phyloP scores from a whole-genome alignment of 2,113 vertebrate species.

The Tetraodon nigroviridis region DNA sequence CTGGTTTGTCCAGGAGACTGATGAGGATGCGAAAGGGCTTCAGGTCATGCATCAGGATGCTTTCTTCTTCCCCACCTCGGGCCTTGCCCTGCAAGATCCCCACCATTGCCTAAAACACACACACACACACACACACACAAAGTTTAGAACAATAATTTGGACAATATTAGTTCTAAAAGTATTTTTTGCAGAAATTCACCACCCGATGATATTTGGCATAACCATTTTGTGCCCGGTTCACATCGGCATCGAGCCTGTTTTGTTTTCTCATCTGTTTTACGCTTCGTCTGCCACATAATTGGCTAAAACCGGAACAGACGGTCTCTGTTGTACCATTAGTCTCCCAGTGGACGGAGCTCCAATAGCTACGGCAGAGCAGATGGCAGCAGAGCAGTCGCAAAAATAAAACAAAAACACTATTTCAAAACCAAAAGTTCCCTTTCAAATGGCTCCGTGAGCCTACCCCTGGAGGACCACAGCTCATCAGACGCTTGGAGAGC shows the following conservation, averaged over 20 bases:
- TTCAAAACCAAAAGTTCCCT: constrained; percentile 40
- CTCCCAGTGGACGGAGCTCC: constrained; percentile 50
- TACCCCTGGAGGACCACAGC: constrained; percentile 45
- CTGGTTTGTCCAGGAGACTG: constrained; percentile 96
- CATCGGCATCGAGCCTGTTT: constrained; percentile 9
- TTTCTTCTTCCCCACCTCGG: constrained; percentile 86
- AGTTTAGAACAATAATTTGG: constrained; percentile 2
- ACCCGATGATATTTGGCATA: constrained; percentile 10
- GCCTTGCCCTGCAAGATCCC: constrained; percentile 94
- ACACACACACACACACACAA: background rate
- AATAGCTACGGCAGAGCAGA: constrained; percentile 59
- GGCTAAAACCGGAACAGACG: constrained; percentile 43
- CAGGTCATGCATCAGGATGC: constrained; percentile 89
- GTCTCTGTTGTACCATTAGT: constrained; percentile 52
- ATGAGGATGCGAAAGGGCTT: constrained; percentile 99
- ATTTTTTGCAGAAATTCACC: too few species aligned
- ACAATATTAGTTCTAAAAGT: too few species aligned
- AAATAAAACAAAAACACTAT: constrained; percentile 28
- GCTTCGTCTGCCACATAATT: constrained; percentile 56
- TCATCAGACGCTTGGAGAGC: constrained; percentile 35
- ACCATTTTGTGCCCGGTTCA: background rate
- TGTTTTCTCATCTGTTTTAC: constrained; percentile 41
- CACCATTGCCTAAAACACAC: constrained; percentile 86
- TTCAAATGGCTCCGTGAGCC: constrained; percentile 19
- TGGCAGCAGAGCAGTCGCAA: constrained; percentile 48